These are phyloP conservation scores for Indri indri DNA, from an alignment of 2,113 vertebrate genomes.

Conservation along the genomic window DNA sequence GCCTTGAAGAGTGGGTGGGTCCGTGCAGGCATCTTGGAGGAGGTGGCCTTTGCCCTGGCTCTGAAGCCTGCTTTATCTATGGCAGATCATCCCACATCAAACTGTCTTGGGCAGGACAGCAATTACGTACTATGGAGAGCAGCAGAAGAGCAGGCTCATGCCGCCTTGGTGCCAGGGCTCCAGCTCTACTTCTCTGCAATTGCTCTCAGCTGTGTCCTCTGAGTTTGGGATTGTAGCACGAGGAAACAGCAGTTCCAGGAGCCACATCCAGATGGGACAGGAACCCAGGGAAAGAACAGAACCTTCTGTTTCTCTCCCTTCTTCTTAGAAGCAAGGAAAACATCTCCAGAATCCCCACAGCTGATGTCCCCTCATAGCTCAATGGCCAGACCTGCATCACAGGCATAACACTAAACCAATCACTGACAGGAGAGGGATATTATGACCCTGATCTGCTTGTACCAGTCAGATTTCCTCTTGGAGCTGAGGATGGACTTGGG, in stretches of 20 bases:
- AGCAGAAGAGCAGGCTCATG: fast-evolving
- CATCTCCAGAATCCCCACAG: neutral
- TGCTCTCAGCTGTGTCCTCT: neutral
- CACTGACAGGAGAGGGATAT: neutral
- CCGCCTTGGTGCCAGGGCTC: neutral
- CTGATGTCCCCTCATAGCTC: neutral
- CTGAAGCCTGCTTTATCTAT: neutral
- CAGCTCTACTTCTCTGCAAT: neutral
- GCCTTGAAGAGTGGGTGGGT: neutral
- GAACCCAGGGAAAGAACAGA: neutral
- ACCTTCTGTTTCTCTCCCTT: neutral
- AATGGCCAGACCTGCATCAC: neutral
- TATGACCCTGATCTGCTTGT: neutral
- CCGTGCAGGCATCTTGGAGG: neutral
- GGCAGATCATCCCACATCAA: neutral
- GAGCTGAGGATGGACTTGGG: neutral
- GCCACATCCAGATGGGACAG: neutral
- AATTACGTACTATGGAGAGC: neutral
- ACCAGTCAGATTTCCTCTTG: neutral
- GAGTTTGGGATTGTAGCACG: neutral
- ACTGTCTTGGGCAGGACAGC: neutral
- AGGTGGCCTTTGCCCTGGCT: neutral
- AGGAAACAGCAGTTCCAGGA: neutral
- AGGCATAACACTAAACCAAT: neutral
- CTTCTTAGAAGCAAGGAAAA: neutral